Conservation (phyloP, 2,113 vertebrate species). For the Lophura nycthemera region DNA sequence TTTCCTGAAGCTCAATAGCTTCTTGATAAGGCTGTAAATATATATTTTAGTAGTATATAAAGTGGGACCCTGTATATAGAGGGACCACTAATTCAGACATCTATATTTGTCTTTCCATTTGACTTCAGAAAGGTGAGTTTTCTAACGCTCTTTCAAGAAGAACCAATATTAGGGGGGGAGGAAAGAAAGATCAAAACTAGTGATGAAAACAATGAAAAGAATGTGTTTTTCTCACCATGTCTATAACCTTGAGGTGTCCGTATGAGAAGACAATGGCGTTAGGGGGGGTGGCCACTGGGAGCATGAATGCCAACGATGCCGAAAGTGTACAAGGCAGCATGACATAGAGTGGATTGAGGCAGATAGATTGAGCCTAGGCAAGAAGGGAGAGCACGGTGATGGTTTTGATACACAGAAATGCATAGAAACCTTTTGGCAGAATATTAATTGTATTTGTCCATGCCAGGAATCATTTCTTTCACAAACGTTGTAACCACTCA, state of each 20-base stretch:
- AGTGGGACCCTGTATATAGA: background rate
- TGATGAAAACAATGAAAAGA: background rate
- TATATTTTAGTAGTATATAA: too few relatives aligned
- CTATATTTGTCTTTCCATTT: background rate
- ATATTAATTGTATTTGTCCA: background rate
- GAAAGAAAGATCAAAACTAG: background rate
- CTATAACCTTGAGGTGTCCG: constrained; percentile 86
- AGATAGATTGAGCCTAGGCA: constrained; percentile 83
- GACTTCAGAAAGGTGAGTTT: background rate
- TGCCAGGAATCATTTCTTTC: background rate
- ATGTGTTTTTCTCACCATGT: constrained; percentile 85
- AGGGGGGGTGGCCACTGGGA: constrained; percentile 93
- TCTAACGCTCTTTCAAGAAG: background rate
- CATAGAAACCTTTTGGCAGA: background rate
- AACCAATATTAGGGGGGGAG: background rate
- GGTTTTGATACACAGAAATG: background rate
- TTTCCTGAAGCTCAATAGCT: background rate
- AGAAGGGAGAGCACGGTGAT: background rate
- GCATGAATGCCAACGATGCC: constrained; percentile 92
- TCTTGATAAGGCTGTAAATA: background rate
- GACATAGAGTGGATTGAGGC: constrained; percentile 89
- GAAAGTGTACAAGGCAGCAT: constrained; percentile 92
- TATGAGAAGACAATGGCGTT: constrained; percentile 94
- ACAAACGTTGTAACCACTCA: background rate
- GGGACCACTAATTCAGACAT: background rate